Base-by-base conservation (phyloP, 2,888 invertebrate genomes). In the Coleophora flavipennella region DNA sequence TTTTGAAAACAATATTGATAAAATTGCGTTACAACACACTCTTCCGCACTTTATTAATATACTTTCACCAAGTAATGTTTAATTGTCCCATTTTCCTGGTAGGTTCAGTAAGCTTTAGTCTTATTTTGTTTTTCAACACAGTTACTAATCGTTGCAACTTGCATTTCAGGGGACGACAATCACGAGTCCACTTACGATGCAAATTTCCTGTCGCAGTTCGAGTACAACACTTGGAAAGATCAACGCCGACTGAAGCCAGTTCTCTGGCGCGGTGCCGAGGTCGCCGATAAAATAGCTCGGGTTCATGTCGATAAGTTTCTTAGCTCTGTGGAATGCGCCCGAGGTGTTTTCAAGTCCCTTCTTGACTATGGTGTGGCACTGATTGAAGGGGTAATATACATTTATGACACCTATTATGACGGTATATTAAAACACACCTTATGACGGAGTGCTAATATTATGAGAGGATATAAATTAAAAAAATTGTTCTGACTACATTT, bases 121-220 rank as follows among this genome's bases (percentile, higher is more conserved):
- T n/a, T n/a, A n/a, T n/a, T n/a, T n/a, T n/a, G n/a, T n/a, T n/a
- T n/a, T 20, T 20, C 3, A 35, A 38, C 41, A 38, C n/a, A 29
- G 14, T 26, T 32, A 36, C 25, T 10, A 20, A 13, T 14, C 11
- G 20, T 9, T 14, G 10, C 13, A 20, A 31, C 29, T 29, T 12
- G 28, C 28, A 31, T 71, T 73, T 41, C 50, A 89, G 89, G 89
- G 90, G 77, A 67, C 35, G 90, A 90, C 59, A 65, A 67, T 1
- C 90, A 91, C 51, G 51, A 69, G 48, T 89, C 90, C 0, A 55
- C 44, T 3, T 90, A 85, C 50, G 46, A 70, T 25, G 49, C 81
- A 0, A 63, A 80, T 1, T 89, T 88, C 59, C 59, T 90, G 11
- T 48, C 44, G 38, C 62, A 74, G 49, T 78, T 71, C 40, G 63